Percentiles rank a stretch among this genome's conserved stretches.
These are phyloP conservation scores for Hystrix brachyura DNA, from an alignment of 2,113 vertebrate species.

Conservation along the genomic window DNA sequence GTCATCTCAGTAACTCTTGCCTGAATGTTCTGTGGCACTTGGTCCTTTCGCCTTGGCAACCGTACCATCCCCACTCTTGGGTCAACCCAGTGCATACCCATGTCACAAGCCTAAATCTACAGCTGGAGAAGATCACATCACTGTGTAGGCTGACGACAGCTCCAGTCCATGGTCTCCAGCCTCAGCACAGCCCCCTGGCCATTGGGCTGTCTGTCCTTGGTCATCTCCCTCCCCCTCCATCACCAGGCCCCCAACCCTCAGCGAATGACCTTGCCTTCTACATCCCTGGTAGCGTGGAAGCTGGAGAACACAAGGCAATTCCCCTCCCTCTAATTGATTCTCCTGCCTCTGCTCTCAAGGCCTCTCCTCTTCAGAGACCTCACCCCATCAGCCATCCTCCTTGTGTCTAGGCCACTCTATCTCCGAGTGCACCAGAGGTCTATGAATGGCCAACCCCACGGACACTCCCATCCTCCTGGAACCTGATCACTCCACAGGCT, in stretches of 20 bases:
- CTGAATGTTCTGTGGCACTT: not conserved
- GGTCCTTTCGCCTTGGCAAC: not conserved
- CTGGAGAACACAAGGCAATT: accelerated
- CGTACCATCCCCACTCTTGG: not conserved
- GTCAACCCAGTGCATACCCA: not conserved
- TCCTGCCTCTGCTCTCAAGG: not conserved
- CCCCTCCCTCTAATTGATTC: not conserved
- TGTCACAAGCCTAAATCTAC: not conserved
- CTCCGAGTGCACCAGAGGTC: not conserved
- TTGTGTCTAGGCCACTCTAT: not conserved
- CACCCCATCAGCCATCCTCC: not conserved
- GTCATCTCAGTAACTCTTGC: not conserved
- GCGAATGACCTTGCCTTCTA: not conserved
- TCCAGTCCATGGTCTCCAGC: not conserved
- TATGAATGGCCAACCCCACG: not conserved
- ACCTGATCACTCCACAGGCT: not conserved
- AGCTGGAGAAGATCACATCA: not conserved
- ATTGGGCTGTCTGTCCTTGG: not conserved
- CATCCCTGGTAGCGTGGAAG: not conserved
- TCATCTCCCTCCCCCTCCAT: not conserved
- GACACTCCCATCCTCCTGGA: not conserved
- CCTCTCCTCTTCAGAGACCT: not conserved
- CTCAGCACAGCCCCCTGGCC: not conserved
- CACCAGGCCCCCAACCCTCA: not conserved
- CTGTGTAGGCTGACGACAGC: not conserved